Evolutionary conservation across 2,888 invertebrate genomes (phyloP), one percentile per base, ranked within the genome.

Genomic region (Thumatha senex): DNA sequence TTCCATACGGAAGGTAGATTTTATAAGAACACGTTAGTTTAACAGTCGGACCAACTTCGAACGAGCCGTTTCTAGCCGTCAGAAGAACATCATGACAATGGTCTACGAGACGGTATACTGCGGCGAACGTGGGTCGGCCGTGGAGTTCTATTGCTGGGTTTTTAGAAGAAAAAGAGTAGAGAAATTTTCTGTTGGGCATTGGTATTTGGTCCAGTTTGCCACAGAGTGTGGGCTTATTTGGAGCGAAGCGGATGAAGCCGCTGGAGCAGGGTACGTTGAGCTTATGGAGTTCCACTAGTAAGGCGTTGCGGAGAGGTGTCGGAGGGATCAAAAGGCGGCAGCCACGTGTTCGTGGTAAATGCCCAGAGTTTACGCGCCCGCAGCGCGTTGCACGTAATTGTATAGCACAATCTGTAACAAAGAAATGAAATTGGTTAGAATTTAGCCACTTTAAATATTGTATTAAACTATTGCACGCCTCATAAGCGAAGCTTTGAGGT

Each of bases 181-280:
- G 83, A 57, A 80, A 82, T 59, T 90, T 92, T 56, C 95, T 92
- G 68, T 94, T 93, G 11, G 82, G 82, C 7, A 82, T 74, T 0
- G 93, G 88, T 34, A 95, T 90, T 77, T 95, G 95, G 74, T 95
- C 95, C 4, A 95, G 84, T 74, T 95, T 95, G 1, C 95, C 95
- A 78, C 95, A 95, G 11, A 95, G 78, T 1, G 82, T 83, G 8
- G 89, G 84, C 14, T 90, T 76, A 54, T 89, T 92, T 40, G 92
- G 88, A 36, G 90, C 82, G 74, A 94, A 94, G 58, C 93, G 92
- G 42, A 95, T 80, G 78, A 92, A 94, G 38, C 94, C 94, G 34
- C 81, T 86, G 48, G 92, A 80, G 80, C 95, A 96, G 39, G 95
- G 95, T 38, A 95, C 94, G 88, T 95, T 95, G 48, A 95, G 90